Evolutionary conservation across 1,140 invertebrate genomes (phyloP), one percentile per base, ranked within the genome.

Genomic region (Ceratosolen fusciceps): DNA sequence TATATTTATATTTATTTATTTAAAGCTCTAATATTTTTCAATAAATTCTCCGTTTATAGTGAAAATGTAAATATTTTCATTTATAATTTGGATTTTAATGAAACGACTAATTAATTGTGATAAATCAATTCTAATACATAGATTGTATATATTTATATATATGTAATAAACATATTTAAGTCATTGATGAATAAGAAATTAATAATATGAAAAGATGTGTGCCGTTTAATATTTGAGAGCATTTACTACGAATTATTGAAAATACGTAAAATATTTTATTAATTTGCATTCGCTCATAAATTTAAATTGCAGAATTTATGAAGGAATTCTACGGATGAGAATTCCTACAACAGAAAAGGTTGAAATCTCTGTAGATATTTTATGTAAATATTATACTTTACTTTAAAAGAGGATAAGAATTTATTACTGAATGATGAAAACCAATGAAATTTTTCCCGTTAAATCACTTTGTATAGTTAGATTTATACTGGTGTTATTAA

Each of bases 381-480:
- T 39, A 39, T 67, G 34, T 24, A 39, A 67, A 67, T 37, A 14
- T 31, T 21, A 24, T n/a, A 29, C n/a, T 37, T 65, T 7, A 19
- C 43, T 68, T 68, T 68, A 7, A 68, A 21, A 43, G 29, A 43
- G 34, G 24, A 1, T 43, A 7, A 4, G 3, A 70, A 4, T 5
- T 70, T 70, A 70, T 70, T 70, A 47, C 72, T 82, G 83, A 73
- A 21, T 82, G 84, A 84, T 85, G 84, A 85, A 84, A 84, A 86
- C 85, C 83, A 84, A 84, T 84, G 83, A 75, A 58, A n/a, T 26
- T 26, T 43, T 70, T 70, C 21, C 12, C 49, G n/a, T 47, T 24
- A 70, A 70, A 24, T 78, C 84, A 84, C 85, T 84, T 58, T 21
- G 14, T 34, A 26, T 54, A 67, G 4, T 9, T 3, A 10, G 62